Base-by-base conservation (phyloP, 1,140 invertebrate species). In the Drosophila nannoptera region DNA sequence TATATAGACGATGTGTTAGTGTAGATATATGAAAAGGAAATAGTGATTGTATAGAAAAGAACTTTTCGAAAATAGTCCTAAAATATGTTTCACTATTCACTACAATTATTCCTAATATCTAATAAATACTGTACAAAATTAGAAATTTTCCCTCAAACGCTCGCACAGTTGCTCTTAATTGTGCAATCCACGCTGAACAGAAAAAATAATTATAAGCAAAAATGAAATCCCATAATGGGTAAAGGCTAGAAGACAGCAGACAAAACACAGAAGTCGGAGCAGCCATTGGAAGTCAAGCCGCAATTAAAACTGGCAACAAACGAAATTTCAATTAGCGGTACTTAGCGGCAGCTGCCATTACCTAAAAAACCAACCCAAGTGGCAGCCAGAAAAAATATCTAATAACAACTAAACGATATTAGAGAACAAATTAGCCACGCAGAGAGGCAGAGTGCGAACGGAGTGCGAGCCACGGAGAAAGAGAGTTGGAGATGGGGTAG, bases 281-380 rank as follows among this genome's bases (percentile, higher is more conserved):
- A 52, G 48, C 59, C 55, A 60, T 9, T 40, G 35, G 14, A 63
- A 73, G 59, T 63, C 65, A 59, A 46, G 54, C 56, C 50, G 55
- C 81, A 86, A 86, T 86, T 86, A 86, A 72, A 84, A 69, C 49
- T 65, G 63, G 65, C 65, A 73, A 74, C 66, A 74, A 81, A 56
- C 74, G 71, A 86, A 86, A 75, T 86, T 86, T 86, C 81, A 86
- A 86, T 86, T 86, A 86, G 81, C 74, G 74, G 67, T 82, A 86
- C 81, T 86, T 86, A 87, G 74, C 68, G 73, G 50, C 81, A 87
- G 77, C 81, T 86, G 81, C 65, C 77, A 84, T 71, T 81, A 69
- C 63, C 45, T 50, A 70, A 58, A 54, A 56, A 73, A 69, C n/a
- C 38, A 61, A 55, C 14, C 14, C 38, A 12, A 38, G 35, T 16